Percentiles rank a stretch among this genome's conserved stretches.
Conservation (phyloP, 64 coral and sea anemone species). For the Dendrophyllia cribrosa region DNA sequence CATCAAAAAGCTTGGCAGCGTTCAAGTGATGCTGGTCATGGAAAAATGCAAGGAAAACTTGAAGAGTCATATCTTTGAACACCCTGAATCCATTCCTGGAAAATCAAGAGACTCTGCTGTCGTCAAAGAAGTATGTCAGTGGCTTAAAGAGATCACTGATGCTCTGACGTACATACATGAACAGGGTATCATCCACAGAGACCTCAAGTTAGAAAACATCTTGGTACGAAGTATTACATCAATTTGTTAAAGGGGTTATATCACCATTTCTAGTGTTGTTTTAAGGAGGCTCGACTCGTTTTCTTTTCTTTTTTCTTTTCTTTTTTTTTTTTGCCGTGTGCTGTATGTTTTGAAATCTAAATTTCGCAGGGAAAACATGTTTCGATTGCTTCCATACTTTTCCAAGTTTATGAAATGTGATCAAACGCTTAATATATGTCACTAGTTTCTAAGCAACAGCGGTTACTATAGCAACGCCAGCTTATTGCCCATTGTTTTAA, state of each 20-base stretch:
- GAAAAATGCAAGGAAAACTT: slow-evolving; percentile 22
- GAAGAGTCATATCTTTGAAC: neutral
- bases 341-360: too few relatives aligned
- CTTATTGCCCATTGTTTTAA: too few relatives aligned
- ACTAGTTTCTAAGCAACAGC: too few relatives aligned
- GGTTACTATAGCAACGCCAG: too few relatives aligned
- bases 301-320: too few relatives aligned
- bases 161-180: slow-evolving; percentile 22
- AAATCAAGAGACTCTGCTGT: neutral
- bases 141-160: slow-evolving; percentile 20
- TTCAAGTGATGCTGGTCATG: neutral
- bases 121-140: neutral
- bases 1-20: neutral
- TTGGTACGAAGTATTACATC: slow-evolving; percentile 19
- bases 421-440: too few relatives aligned
- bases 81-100: neutral
- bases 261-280: too few relatives aligned
- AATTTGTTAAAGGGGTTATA: too few relatives aligned
- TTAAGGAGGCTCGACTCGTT: neutral
- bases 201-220: slow-evolving; percentile 55
- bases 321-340: too few relatives aligned
- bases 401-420: too few relatives aligned
- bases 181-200: slow-evolving; percentile 8
- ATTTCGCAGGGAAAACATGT: too few relatives aligned
- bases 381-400: too few relatives aligned